Percentiles rank a stretch among this genome's conserved stretches.
These are phyloP conservation scores for Elegia similella DNA, from an alignment of 2,888 invertebrate species.

Conservation along the genomic window DNA sequence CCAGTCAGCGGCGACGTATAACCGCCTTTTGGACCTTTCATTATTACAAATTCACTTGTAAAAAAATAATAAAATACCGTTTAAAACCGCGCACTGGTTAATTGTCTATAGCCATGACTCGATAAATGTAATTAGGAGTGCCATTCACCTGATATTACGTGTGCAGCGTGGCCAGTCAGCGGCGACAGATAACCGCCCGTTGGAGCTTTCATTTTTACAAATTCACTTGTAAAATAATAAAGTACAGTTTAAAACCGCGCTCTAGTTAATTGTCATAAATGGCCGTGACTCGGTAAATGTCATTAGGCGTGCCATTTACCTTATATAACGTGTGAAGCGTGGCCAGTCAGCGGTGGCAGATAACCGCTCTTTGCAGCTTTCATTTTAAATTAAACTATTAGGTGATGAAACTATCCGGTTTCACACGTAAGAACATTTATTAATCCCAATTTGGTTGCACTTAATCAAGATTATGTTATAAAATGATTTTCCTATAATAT, in stretches of 20 bases:
- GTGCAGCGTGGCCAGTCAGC: not conserved
- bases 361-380: not conserved
- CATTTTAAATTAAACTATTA: too few relatives aligned
- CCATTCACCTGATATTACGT: conserved; percentile 1
- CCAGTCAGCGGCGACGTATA: not conserved
- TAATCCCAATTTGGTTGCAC: too few relatives aligned
- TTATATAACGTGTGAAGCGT: not conserved
- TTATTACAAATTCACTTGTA: not conserved
- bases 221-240: too few relatives aligned
- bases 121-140: conserved; percentile 5
- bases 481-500: too few relatives aligned
- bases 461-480: too few relatives aligned
- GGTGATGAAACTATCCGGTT: too few relatives aligned
- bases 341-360: not conserved
- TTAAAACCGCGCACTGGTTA: not conserved
- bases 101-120: not conserved
- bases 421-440: too few relatives aligned
- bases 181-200: not conserved
- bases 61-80: not conserved
- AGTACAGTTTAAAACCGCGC: not conserved
- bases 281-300: not conserved
- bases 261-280: not conserved
- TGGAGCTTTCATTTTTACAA: not conserved
- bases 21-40: not conserved
- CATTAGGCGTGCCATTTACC: conserved; percentile 10